Percentiles rank a stretch among this genome's conserved stretches.
These are phyloP conservation scores for Eidolon helvum DNA, from an alignment of 2,113 vertebrate species.

Conservation along the genomic window DNA sequence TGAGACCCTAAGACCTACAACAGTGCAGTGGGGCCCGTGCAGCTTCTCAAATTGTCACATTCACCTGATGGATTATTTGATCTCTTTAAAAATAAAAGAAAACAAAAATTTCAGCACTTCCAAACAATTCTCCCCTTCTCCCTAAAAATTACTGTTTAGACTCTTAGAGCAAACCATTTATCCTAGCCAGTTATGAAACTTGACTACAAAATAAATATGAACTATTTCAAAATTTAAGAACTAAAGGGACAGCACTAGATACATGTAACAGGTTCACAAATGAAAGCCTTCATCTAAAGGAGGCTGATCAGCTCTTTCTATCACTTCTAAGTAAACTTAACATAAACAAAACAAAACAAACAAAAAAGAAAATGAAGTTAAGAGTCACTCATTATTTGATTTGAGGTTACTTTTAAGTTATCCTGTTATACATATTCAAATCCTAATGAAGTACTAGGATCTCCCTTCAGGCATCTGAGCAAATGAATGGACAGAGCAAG, in stretches of 20 bases:
- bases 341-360: background rate
- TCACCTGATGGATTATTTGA: background rate
- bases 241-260: background rate
- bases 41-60: background rate
- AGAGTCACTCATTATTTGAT: background rate
- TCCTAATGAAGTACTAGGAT: background rate
- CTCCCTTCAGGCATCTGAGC: background rate
- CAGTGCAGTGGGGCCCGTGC: background rate
- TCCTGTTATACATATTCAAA: background rate
- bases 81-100: background rate
- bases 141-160: background rate
- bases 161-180: background rate
- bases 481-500: background rate
- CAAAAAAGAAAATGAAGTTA: background rate
- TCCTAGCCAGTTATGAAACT: background rate
- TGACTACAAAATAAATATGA: slow-evolving; percentile 28
- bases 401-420: background rate
- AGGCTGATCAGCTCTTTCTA: background rate
- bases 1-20: background rate
- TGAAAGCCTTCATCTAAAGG: background rate
- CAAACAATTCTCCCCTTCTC: background rate
- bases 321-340: background rate
- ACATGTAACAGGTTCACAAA: background rate
- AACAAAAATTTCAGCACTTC: background rate
- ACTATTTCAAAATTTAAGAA: background rate